Evolutionary conservation across 2,888 invertebrate genomes (phyloP), one percentile per base, ranked within the genome.

Genomic region (Apamea sordens): DNA sequence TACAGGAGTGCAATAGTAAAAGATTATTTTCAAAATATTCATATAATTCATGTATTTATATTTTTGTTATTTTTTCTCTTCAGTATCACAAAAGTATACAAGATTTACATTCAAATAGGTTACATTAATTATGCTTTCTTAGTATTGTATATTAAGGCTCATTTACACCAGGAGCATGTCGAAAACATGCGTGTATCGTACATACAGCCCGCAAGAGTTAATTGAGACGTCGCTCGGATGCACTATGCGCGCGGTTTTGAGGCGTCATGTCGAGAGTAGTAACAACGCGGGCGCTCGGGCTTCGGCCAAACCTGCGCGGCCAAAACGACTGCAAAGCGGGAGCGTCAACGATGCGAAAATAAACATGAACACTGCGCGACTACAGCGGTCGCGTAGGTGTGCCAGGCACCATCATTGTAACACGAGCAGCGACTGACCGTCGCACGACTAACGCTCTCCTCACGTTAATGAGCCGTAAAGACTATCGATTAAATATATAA

Each of bases 31-130:
- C 73, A 91, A 91, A 91, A 91, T 90, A 89, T 79, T 85, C 47
- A 82, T 86, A 79, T 83, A 80, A n/a, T n/a, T 82, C 83, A 87
- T 84, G 68, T 74, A 83, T 84, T 83, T 86, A 85, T 89, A 85
- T 91, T 90, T 88, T 87, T 87, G 81, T 87, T 87, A 87, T 86
- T 85, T 84, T 88, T 88, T 79, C 77, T 87, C 86, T 82, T 84
- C 85, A 84, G 71, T 88, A 86, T 91, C 89, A 88, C 88, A 86
- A 90, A 90, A 89, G 88, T 90, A 90, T 90, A 91, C 88, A 91
- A 87, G 82, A 86, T 86, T 88, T 88, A 89, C 85, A 88, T 86
- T 83, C 68, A 64, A 70, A 82, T 77, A 76, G 80, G 79, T 83
- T 86, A 91, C 79, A 88, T 86, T 84, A 85, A 88, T 88, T 89